phyloP scores from a whole-genome alignment of 2,797 vertebrate species.

The Anniella stebbinsi region DNA sequence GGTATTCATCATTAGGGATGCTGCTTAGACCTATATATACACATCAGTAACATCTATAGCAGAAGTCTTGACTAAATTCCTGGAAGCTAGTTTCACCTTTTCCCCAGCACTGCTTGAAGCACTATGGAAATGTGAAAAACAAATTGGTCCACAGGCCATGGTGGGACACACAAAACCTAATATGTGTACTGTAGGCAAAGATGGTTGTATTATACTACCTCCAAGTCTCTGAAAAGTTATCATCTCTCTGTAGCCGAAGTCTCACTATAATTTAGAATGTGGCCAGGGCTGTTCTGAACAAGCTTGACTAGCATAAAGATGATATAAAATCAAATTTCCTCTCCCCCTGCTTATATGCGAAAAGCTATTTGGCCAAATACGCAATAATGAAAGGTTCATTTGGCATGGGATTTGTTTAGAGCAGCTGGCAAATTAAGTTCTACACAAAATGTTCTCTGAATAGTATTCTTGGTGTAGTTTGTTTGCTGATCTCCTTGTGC shows the following conservation, averaged over 20 bases:
- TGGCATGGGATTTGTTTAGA: conserved; percentile 42
- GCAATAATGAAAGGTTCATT: conserved; percentile 18
- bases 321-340: conserved; percentile 11
- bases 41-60: background rate
- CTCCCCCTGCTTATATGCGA: background rate
- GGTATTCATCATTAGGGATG: background rate
- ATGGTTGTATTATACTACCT: background rate
- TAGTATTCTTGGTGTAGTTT: conserved; percentile 27
- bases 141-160: background rate
- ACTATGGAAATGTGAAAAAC: background rate
- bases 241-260: no score
- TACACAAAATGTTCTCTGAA: conserved; percentile 24
- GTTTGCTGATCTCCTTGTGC: conserved; percentile 38
- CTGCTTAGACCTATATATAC: background rate
- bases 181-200: background rate
- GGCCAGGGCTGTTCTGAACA: conserved; percentile 23
- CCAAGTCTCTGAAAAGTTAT: background rate
- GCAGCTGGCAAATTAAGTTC: conserved; percentile 40
- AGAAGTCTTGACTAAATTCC: background rate
- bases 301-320: conserved; percentile 25
- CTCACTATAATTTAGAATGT: background rate
- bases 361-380: conserved; percentile 17
- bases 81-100: background rate
- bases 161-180: background rate
- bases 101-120: background rate